Conservation (phyloP, 2,113 vertebrate species). For the Megalops atlanticus region DNA sequence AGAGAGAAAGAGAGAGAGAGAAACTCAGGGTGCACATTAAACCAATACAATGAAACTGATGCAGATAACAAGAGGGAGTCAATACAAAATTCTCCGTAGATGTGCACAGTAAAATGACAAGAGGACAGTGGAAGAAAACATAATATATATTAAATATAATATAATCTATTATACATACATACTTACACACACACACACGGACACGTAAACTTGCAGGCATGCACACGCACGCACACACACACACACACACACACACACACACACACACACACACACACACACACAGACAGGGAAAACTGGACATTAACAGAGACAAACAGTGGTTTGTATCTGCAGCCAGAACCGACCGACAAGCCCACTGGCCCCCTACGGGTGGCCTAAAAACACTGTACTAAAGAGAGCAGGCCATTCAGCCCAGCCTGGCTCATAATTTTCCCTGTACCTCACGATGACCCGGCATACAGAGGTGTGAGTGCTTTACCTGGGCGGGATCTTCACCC, state of each 20-base stretch:
- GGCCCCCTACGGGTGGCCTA: no score
- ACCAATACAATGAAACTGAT: neutral
- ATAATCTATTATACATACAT: no score
- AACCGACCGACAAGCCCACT: no score
- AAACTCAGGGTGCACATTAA: neutral
- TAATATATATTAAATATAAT: no score
- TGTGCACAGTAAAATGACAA: no score
- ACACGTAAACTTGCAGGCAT: no score
- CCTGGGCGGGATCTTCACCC: conserved; percentile 92
- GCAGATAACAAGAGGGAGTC: neutral
- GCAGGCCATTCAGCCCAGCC: no score
- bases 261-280: neutral
- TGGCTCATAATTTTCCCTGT: no score
- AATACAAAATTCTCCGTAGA: neutral
- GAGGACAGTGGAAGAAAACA: no score
- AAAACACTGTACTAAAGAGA: no score
- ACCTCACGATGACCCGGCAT: no score
- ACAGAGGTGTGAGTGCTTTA: conserved; percentile 52
- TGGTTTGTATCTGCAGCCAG: no score
- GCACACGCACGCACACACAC: neutral
- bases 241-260: neutral
- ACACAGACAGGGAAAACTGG: neutral
- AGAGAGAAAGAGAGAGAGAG: neutral
- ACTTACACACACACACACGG: neutral
- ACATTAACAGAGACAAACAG: neutral